Base-by-base conservation (phyloP, 2,797 vertebrate species). In the Lagocephalus sceleratus region DNA sequence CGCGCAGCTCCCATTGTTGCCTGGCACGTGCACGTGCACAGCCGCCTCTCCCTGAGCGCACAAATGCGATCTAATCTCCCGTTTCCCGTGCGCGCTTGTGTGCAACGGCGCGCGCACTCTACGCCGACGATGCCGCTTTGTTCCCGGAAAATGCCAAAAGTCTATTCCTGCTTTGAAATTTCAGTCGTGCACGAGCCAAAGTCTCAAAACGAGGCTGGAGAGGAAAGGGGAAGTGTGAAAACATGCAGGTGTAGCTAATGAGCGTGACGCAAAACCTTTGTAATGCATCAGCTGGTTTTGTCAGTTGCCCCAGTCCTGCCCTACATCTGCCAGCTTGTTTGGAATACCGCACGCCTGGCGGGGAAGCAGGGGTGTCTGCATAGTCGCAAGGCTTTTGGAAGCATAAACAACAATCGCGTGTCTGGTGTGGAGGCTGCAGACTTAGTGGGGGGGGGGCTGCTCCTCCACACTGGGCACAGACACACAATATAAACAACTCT, bases 401-500 rank as follows among this genome's bases (percentile, higher is more conserved):
- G 59, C 48, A 23, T 22, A 54, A 45, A 50, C 61, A 66, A 73
- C 74, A 69, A 65, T 61, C 12, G 60, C 2, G 49, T 38, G 81
- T 85, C 76, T 85, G 76, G 67, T 71, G 70, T 60, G 57, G 65
- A 66, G 75, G 64, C 57, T 78, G 17, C 51, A 57, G 70, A 80
- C 78, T 84, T n/a, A n/a, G n/a, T n/a, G n/a, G 79, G 57, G 66
- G 76, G 82, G 75, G 78, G 87, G 82, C 81, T 76, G 75, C 83
- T 86, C 79, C 74, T 51, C 76, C 79, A 84, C 70, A 75, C 58
- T 78, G 81, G 69, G 68, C 74, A 81, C 54, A 62, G 35, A 59
- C 57, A 81, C 68, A 70, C 73, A 74, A 58, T 57, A 60, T 71
- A 84, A 87, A 86, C 81, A 84, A 67, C 54, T 56, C 51, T 39